A percentile compares a stretch with the other conserved stretches of the same genome.
Conservation (phyloP, 2,888 invertebrate species). For the Chrysodeixis includens region DNA sequence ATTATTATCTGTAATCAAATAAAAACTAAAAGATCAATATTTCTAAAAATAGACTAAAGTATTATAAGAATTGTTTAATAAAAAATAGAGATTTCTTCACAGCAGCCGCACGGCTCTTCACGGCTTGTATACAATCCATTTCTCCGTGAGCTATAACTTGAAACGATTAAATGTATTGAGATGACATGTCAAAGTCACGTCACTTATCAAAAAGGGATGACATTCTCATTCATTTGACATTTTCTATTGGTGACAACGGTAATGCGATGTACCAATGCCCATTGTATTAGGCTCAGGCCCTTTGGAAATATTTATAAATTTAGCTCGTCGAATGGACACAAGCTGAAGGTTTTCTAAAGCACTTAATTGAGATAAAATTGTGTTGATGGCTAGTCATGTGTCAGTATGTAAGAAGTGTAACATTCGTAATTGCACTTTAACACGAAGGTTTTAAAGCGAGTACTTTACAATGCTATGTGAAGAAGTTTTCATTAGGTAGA, state of each 20-base stretch:
- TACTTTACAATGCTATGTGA: conserved; percentile 38
- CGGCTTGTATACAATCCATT: too few relatives aligned
- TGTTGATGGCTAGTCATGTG: conserved; percentile 59
- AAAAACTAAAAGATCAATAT: not conserved
- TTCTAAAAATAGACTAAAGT: not conserved
- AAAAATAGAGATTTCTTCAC: not conserved
- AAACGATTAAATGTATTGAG: too few relatives aligned
- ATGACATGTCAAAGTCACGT: too few relatives aligned
- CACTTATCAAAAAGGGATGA: too few relatives aligned
- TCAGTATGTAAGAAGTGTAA: conserved; percentile 60
- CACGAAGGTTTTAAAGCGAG: conserved; percentile 47
- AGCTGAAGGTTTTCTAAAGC: conserved; percentile 58
- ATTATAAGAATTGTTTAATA: not conserved
- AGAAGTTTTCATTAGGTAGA: conserved; percentile 22
- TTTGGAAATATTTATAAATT: conserved; percentile 2
- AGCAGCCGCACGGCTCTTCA: not conserved
- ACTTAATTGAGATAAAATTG: conserved; percentile 56
- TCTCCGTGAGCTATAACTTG: too few relatives aligned
- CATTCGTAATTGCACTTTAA: conserved; percentile 48
- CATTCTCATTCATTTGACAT: too few relatives aligned
- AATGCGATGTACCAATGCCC: too few relatives aligned
- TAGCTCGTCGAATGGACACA: conserved; percentile 50
- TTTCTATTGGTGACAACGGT: too few relatives aligned
- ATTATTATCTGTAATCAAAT: not conserved
- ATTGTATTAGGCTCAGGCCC: too few relatives aligned